Percentiles rank a stretch among this genome's conserved stretches.
Evolutionary conservation across 2,888 invertebrate genomes (phyloP).

Genomic region (Harpalus rufipes): DNA sequence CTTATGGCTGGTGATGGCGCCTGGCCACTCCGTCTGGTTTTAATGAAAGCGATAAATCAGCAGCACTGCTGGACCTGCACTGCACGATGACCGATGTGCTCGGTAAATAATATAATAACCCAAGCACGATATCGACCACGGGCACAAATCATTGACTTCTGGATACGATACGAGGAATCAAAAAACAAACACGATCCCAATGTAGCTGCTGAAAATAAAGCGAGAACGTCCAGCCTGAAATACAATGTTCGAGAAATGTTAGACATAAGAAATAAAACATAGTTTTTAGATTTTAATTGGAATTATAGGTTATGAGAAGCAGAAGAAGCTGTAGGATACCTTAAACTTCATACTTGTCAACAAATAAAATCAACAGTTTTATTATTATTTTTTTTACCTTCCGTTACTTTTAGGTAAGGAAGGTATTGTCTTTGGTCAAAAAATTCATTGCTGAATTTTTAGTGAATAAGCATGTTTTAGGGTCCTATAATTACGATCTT

Average conservation of each 20-base stretch:
- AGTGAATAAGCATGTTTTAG: too few species aligned
- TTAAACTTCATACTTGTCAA: too few species aligned
- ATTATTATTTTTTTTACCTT: too few species aligned
- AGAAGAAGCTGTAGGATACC: too few species aligned
- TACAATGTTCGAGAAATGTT: not conserved
- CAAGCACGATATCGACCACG: conserved; percentile 1
- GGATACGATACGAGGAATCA: not conserved
- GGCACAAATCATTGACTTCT: not conserved
- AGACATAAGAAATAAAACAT: too few species aligned
- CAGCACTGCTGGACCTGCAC: conserved; percentile 38
- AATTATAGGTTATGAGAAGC: too few species aligned
- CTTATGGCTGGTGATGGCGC: not conserved
- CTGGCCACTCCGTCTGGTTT: not conserved
- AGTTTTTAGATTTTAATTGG: too few species aligned
- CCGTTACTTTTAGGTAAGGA: too few species aligned
- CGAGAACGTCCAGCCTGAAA: not conserved
- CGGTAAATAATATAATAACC: conserved; percentile 41
- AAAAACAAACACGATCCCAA: not conserved
- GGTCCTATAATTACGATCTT: too few species aligned
- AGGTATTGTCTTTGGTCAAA: too few species aligned
- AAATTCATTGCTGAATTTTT: too few species aligned
- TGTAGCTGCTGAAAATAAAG: not conserved
- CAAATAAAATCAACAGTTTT: too few species aligned
- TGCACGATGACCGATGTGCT: conserved; percentile 41
- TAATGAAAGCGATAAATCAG: conserved; percentile 49